Percentiles rank a stretch among this genome's conserved stretches.
phyloP scores from a whole-genome alignment of 2,113 vertebrate species.

The Hyperoodon ampullatus region DNA sequence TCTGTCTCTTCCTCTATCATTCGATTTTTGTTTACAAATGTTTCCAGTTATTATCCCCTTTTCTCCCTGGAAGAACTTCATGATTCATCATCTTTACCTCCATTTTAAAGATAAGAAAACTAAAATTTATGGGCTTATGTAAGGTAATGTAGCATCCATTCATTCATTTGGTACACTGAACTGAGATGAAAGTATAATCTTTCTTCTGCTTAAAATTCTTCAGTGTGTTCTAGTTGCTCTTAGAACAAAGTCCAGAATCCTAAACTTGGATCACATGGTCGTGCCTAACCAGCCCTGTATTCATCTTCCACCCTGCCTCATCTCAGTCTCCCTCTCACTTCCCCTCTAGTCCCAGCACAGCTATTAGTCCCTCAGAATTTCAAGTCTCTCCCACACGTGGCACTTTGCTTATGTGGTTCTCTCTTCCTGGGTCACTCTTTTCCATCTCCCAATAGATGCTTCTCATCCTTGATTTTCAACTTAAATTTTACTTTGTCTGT shows the following conservation, averaged over 20 bases:
- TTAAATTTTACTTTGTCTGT: not conserved
- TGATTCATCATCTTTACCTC: not conserved
- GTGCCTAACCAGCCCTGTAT: accelerated
- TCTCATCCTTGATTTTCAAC: not conserved
- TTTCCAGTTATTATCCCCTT: not conserved
- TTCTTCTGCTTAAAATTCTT: not conserved
- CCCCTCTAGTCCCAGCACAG: accelerated
- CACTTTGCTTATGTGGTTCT: not conserved
- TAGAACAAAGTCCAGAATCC: not conserved
- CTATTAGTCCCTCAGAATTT: too few relatives aligned
- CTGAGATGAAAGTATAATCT: not conserved
- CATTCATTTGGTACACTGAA: not conserved
- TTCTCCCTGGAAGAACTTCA: not conserved
- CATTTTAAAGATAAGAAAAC: slow-evolving; percentile 25
- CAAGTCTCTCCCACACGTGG: not conserved
- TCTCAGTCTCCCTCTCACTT: not conserved
- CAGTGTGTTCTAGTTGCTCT: not conserved
- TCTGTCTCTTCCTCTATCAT: not conserved
- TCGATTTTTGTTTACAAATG: not conserved
- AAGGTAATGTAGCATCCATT: not conserved
- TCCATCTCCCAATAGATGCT: not conserved
- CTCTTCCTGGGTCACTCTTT: not conserved
- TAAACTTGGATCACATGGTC: not conserved
- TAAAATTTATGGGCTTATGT: not conserved
- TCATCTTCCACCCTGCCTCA: not conserved